Conservation (phyloP, 2,888 invertebrate species). For the Mellilla xanthometata region DNA sequence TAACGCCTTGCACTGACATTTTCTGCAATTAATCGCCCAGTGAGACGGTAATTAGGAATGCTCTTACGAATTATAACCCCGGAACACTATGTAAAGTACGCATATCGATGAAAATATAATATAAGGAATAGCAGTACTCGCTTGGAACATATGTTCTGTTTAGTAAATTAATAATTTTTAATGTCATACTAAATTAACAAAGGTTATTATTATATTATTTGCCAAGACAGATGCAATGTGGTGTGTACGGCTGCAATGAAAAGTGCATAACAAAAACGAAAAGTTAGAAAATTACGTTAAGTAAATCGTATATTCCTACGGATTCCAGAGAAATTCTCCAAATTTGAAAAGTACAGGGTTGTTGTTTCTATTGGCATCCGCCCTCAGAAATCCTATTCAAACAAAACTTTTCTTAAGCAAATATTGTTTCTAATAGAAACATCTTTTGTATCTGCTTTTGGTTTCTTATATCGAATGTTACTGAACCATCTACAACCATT, state of each 20-base stretch:
- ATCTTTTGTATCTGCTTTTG: too few relatives aligned
- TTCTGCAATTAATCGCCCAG: constrained; percentile 32
- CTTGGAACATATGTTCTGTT: constrained; percentile 19
- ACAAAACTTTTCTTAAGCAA: neutral
- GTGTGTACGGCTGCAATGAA: constrained; percentile 17
- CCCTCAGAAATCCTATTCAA: too few relatives aligned
- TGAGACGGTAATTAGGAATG: constrained; percentile 25
- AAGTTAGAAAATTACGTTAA: too few relatives aligned
- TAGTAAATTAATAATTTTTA: constrained; percentile 24
- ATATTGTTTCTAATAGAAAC: neutral
- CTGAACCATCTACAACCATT: too few relatives aligned
- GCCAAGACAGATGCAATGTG: constrained; percentile 65
- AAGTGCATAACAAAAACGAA: constrained; percentile 2
- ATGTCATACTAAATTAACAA: constrained; percentile 56
- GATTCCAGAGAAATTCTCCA: too few relatives aligned
- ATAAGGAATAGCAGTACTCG: constrained; percentile 5
- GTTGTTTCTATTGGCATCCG: too few relatives aligned
- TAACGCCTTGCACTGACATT: constrained; percentile 38
- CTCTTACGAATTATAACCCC: constrained; percentile 26
- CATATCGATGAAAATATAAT: constrained; percentile 19
- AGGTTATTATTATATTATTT: constrained; percentile 58
- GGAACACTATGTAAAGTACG: constrained; percentile 20
- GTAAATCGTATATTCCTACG: too few relatives aligned
- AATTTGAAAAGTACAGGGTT: too few relatives aligned
- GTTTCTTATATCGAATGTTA: too few relatives aligned